Evolutionary conservation across 1,140 invertebrate species (phyloP).

Genomic region (Tigriopus japonicus): DNA sequence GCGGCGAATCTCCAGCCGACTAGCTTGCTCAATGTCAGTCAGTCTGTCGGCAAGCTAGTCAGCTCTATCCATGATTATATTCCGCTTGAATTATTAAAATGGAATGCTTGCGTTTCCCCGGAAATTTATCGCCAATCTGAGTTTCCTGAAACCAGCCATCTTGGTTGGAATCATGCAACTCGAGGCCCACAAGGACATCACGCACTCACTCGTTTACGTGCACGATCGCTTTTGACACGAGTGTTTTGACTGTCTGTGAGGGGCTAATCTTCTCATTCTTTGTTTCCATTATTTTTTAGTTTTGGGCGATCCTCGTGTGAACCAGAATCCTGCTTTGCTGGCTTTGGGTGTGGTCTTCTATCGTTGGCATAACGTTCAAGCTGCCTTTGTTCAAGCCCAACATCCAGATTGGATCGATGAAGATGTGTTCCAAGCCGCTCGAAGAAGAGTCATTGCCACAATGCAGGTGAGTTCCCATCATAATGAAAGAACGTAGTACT

Average conservation of each 20-base stretch:
- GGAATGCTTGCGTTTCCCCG: background rate
- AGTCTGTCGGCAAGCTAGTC: no score
- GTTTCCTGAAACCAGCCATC: no score
- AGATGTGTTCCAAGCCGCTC: conserved; percentile 72
- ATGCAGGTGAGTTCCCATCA: conserved; percentile 46
- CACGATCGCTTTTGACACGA: no score
- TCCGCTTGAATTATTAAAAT: conserved; percentile 4
- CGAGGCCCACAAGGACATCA: no score
- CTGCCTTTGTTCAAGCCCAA: background rate
- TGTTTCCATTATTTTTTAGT: conserved; percentile 38
- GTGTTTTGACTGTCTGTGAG: no score
- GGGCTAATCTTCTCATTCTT: no score
- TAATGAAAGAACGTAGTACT: background rate
- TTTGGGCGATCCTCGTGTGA: conserved; percentile 81
- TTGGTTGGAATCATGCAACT: no score
- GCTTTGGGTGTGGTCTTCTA: conserved; percentile 83
- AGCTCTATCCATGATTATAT: background rate
- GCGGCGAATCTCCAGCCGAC: no score
- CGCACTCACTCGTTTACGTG: no score
- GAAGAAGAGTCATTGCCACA: conserved; percentile 74
- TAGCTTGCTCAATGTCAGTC: no score
- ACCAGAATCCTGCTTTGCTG: conserved; percentile 88
- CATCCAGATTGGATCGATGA: conserved; percentile 80
- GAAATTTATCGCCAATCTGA: no score
- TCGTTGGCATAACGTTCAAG: conserved; percentile 67